Conservation (phyloP, 2,888 invertebrate species). For the Bhutanitis thaidina region DNA sequence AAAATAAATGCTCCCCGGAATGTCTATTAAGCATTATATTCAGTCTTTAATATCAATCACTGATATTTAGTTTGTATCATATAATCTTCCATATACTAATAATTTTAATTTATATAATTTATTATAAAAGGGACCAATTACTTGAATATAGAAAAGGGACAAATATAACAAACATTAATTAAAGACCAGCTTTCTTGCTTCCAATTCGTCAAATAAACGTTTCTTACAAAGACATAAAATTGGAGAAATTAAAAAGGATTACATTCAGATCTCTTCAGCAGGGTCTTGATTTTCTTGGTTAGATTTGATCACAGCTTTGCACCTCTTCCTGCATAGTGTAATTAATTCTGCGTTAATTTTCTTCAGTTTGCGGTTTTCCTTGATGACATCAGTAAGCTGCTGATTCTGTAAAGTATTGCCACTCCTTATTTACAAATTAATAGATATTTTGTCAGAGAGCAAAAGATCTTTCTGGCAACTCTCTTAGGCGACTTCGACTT, state of each 20-base stretch:
- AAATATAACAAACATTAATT: too few relatives aligned
- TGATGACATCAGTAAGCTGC: constrained; percentile 66
- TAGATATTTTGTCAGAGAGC: too few relatives aligned
- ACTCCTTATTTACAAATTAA: not conserved
- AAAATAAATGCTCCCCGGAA: constrained; percentile 51
- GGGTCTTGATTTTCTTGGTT: constrained; percentile 61
- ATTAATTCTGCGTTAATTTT: constrained; percentile 67
- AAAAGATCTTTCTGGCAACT: too few relatives aligned
- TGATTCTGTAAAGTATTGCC: constrained; percentile 59
- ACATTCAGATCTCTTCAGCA: constrained; percentile 36
- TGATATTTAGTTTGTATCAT: constrained; percentile 16
- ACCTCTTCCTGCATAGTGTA: constrained; percentile 66
- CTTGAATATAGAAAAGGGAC: too few relatives aligned
- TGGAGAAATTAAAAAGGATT: constrained; percentile 3
- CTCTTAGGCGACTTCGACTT: too few relatives aligned
- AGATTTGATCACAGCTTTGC: constrained; percentile 35
- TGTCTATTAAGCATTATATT: constrained; percentile 36
- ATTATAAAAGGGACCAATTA: too few relatives aligned
- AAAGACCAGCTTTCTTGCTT: constrained; percentile 22
- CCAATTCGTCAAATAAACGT: not conserved
- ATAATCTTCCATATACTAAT: too few relatives aligned
- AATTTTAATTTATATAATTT: too few relatives aligned
- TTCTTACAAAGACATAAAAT: not conserved
- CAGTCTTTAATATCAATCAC: constrained; percentile 35
- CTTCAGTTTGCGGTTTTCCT: constrained; percentile 71